Evolutionary conservation across 2,797 vertebrate genomes (phyloP).

Genomic region (Rousettus madagascariensis): DNA sequence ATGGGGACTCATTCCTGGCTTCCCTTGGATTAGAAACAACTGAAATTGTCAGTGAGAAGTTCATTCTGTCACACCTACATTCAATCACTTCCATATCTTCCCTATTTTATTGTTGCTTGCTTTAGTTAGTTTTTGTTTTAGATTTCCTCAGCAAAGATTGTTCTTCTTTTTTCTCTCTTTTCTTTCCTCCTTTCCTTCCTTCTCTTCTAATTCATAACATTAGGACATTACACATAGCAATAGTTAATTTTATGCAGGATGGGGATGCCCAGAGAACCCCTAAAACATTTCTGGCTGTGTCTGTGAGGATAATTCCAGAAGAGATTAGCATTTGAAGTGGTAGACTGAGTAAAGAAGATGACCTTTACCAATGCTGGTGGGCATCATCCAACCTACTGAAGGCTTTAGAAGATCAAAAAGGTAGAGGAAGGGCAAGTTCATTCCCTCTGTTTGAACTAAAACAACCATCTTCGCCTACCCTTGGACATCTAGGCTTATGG

Average conservation of each 20-base stretch:
- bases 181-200: neutral
- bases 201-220: neutral
- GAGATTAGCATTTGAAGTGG: neutral
- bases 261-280: neutral
- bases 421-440: neutral
- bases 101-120: neutral
- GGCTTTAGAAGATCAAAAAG: neutral
- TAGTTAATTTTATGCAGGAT: neutral
- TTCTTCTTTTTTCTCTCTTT: neutral
- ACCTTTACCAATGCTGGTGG: neutral
- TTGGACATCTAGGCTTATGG: too few species aligned
- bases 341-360: neutral
- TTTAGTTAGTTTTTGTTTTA: neutral
- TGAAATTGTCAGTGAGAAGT: neutral
- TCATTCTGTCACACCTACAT: neutral
- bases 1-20: neutral
- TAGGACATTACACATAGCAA: neutral
- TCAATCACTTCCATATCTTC: neutral
- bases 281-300: neutral
- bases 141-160: neutral
- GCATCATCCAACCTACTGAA: neutral
- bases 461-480: neutral
- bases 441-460: neutral
- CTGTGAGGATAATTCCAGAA: neutral
- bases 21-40: neutral